Conservation (phyloP, 2,888 invertebrate species). For the Neoitamus cyanurus region DNA sequence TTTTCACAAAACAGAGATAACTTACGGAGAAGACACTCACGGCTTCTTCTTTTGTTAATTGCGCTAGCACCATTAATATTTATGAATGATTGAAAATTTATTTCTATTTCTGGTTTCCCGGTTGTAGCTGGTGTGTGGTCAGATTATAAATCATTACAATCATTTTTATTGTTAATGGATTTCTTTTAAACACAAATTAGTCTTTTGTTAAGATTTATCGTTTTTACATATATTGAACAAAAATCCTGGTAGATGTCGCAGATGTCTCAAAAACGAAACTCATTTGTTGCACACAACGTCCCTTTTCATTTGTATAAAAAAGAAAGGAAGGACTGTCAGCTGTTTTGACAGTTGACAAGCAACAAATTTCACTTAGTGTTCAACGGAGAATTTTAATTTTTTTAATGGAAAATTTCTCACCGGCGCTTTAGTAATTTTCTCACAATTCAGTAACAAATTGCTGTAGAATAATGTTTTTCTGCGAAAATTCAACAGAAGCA, state of each 20-base stretch:
- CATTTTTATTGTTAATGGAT: too few species aligned
- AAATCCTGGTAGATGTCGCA: not conserved
- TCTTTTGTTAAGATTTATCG: too few species aligned
- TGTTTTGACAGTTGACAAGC: not conserved
- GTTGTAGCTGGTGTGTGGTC: too few species aligned
- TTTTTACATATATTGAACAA: not conserved
- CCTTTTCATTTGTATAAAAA: not conserved
- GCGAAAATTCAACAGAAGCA: constrained; percentile 59
- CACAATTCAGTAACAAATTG: not conserved
- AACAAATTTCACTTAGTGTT: not conserved
- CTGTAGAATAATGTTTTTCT: constrained; percentile 3
- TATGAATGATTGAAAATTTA: too few species aligned
- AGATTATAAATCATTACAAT: too few species aligned
- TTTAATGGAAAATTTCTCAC: not conserved
- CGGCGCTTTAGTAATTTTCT: not conserved
- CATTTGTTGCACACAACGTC: not conserved
- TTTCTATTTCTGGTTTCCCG: too few species aligned
- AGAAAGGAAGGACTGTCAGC: not conserved
- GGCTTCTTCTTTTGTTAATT: not conserved
- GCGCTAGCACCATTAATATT: too few species aligned
- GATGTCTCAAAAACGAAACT: not conserved
- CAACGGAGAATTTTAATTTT: not conserved
- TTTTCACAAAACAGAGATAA: not conserved
- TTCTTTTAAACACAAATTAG: too few species aligned
- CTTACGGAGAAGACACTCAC: not conserved